These are phyloP conservation scores for Bucorvus abyssinicus DNA, from an alignment of 2,797 vertebrate species.

Conservation along the genomic window DNA sequence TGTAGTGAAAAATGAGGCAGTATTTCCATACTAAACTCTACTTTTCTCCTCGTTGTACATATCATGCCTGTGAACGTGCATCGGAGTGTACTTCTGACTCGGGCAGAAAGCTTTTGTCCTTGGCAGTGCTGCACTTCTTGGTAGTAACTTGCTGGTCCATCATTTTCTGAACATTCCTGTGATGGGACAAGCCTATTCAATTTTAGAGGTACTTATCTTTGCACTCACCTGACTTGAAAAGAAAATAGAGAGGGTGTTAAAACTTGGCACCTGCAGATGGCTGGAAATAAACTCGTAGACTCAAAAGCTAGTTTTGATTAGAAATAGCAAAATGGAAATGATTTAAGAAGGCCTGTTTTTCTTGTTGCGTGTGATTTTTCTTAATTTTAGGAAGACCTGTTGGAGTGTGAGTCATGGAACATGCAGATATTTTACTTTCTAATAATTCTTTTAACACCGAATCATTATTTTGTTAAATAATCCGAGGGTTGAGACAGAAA, in stretches of 20 bases:
- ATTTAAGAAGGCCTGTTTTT: not conserved
- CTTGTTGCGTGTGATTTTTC: not conserved
- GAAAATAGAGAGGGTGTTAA: not conserved
- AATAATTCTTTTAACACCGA: not conserved
- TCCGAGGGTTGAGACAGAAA: not conserved
- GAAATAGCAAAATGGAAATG: not conserved
- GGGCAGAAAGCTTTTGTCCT: not conserved
- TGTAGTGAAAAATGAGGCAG: not conserved
- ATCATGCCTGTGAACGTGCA: accelerated
- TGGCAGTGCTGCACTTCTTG: not conserved
- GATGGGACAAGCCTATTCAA: not conserved
- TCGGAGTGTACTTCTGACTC: not conserved
- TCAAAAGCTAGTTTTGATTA: not conserved
- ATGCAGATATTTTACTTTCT: not conserved
- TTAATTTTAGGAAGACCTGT: not conserved
- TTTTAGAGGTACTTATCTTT: not conserved
- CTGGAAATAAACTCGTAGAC: not conserved
- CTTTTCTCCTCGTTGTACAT: not conserved
- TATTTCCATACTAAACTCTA: not conserved
- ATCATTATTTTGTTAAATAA: not conserved
- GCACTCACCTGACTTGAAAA: not conserved
- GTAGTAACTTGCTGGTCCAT: not conserved
- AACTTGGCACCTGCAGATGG: not conserved
- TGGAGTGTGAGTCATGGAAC: not conserved
- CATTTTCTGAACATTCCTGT: not conserved